Evolutionary conservation across 2,888 invertebrate genomes (phyloP), one percentile per base, ranked within the genome.

Genomic region (Erynnis tages): DNA sequence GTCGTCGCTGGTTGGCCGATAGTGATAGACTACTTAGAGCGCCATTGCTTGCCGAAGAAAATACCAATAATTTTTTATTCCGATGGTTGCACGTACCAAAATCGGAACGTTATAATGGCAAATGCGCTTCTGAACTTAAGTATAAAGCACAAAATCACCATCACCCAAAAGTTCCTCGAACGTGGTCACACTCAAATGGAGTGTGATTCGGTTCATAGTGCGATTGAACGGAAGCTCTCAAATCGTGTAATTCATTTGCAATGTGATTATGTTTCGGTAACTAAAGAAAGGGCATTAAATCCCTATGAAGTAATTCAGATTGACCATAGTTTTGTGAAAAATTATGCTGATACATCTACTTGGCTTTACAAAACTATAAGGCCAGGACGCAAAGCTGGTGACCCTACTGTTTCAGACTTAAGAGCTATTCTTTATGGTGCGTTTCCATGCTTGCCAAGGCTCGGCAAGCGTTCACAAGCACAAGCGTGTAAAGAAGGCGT

Each of bases 1-100:
- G n/a, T n/a, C n/a, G n/a, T n/a, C n/a, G n/a, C n/a, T n/a, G n/a
- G n/a, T n/a, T n/a, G n/a, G n/a, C 53, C 58, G 8, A 61, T 60
- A 56, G 17, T 63, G 1, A 16, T 53, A 6, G 58, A 66, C 35
- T 62, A 65, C 43, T 43, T 65, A 38, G 54, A 55, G 32, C 27
- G 53, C 25, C 30, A 59, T 55, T 54, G 44, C 10, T 6, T 54
- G 7, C 10, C 30, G 4, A 16, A 38, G 21, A n/a, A 34, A 29
- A 4, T 46, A 40, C 54, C 49, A 0, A 55, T 59, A 45, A 35
- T 57, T 6, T 55, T 59, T 53, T 56, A 46, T 38, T 49, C 45
- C 2, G 49, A 50, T 40, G 61, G 60, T n/a, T 59, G 59, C 38
- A 62, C 55, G 1, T 53, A 53, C 25, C 60, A 60, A 47, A 62